Base-by-base conservation (phyloP, 2,888 invertebrate species). In the Octonoba sinensis region DNA sequence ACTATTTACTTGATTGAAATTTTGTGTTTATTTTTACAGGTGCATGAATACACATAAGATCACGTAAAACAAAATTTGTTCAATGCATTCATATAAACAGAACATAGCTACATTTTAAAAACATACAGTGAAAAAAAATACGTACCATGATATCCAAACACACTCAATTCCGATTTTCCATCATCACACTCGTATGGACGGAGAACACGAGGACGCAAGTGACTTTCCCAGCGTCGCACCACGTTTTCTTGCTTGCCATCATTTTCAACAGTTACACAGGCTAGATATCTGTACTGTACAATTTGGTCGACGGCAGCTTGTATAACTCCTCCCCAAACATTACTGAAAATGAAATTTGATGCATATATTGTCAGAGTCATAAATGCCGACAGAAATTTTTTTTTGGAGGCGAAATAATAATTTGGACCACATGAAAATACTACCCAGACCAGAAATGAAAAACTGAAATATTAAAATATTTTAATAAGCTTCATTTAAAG, bases 161-260 rank as follows among this genome's bases (percentile, higher is more conserved):
- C 44, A 22, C 78, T 82, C 13, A 82, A 36, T 24, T 75, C 73
- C n/a, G 67, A 51, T 65, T 84, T 84, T 18, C 82, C 74, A 56
- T 84, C 74, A 22, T 64, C 54, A 49, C 62, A 36, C 44, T 83
- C 76, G 64, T 89, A 87, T 81, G 89, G 90, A 64, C 89, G 90
- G 60, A 95, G 91, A 66, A 90, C 86, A 84, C 96, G 90, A 36
- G 95, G 92, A 71, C 90, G 89, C 85, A 93, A 88, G 87, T 93
- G 92, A 0, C 95, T 93, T 89, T 96, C 96, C 96, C 96, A 96
- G 82, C 91, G 91, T 13, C 93, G 91, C 16, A 95, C 92, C 82
- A 93, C 90, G 83, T 93, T 90, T 51, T 76, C 76, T 47, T 60
- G 60, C 49, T 82, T 82, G 1, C 76, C 76, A 65, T 82, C 67